Conservation (phyloP, 2,797 vertebrate species). For the Crocodylus rhombifer region DNA sequence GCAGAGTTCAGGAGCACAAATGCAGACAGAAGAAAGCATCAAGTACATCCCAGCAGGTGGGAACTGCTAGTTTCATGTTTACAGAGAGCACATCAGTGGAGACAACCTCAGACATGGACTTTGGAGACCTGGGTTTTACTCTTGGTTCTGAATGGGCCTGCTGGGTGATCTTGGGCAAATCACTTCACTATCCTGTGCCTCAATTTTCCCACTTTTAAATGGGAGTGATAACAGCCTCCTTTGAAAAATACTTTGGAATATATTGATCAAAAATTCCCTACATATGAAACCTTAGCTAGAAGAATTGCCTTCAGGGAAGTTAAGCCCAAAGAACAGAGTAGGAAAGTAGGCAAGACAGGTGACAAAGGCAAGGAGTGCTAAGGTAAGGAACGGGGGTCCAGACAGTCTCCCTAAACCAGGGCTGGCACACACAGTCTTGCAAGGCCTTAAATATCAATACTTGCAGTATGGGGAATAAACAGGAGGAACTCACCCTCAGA, state of each 20-base stretch:
- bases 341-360: background rate
- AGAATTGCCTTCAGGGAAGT: background rate
- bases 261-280: background rate
- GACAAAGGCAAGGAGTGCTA: no score
- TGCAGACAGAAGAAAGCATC: background rate
- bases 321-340: background rate
- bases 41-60: background rate
- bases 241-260: background rate
- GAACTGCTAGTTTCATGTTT: background rate
- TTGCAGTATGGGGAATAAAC: no score
- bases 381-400: no score
- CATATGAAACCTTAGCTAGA: background rate
- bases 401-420: no score
- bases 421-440: background rate
- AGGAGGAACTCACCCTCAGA: no score
- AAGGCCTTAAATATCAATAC: no score
- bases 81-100: background rate
- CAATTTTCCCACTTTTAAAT: background rate
- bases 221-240: background rate
- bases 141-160: background rate
- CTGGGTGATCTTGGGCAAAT: background rate
- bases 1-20: slow-evolving; percentile 74
- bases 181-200: background rate
- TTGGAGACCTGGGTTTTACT: background rate
- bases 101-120: background rate